Evolutionary conservation across 2,113 vertebrate genomes (phyloP).

Genomic region (Thymallus thymallus): DNA sequence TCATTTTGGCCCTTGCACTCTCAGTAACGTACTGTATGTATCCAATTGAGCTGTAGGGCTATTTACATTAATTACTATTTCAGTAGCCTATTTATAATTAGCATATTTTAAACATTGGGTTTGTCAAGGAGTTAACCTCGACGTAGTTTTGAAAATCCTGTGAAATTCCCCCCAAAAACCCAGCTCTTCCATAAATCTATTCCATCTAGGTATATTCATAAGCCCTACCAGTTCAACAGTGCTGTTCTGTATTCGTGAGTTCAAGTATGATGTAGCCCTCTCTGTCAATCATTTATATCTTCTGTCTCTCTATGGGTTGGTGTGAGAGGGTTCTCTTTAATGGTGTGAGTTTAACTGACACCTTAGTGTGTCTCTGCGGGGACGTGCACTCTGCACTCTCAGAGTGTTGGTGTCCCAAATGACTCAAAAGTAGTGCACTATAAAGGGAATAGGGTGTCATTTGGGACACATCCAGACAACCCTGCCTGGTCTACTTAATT

Average conservation of each 20-base stretch:
- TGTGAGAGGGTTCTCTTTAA: slow-evolving; percentile 14
- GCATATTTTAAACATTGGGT: not conserved
- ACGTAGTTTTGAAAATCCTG: not conserved
- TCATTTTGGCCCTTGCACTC: not conserved
- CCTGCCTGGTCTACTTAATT: slow-evolving; percentile 42
- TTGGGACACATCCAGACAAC: slow-evolving; percentile 14
- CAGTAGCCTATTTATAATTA: not conserved
- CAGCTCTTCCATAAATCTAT: not conserved
- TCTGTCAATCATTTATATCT: slow-evolving; percentile 55
- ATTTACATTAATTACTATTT: not conserved
- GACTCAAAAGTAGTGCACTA: slow-evolving; percentile 7
- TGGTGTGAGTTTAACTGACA: slow-evolving; percentile 57
- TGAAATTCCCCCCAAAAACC: not conserved
- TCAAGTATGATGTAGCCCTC: slow-evolving; percentile 1
- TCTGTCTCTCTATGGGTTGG: not conserved
- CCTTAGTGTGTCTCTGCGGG: slow-evolving; percentile 36
- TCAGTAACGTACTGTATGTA: not conserved
- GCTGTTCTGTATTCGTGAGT: slow-evolving; percentile 31
- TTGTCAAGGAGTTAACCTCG: not conserved
- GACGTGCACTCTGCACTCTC: slow-evolving; percentile 34
- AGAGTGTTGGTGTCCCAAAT: slow-evolving; percentile 21
- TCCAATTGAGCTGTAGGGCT: not conserved
- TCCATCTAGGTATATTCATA: slow-evolving; percentile 16
- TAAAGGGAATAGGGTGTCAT: no score
- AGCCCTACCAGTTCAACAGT: slow-evolving; percentile 4